phyloP scores from a whole-genome alignment of 2,797 vertebrate species.

The Echiichthys vipera region DNA sequence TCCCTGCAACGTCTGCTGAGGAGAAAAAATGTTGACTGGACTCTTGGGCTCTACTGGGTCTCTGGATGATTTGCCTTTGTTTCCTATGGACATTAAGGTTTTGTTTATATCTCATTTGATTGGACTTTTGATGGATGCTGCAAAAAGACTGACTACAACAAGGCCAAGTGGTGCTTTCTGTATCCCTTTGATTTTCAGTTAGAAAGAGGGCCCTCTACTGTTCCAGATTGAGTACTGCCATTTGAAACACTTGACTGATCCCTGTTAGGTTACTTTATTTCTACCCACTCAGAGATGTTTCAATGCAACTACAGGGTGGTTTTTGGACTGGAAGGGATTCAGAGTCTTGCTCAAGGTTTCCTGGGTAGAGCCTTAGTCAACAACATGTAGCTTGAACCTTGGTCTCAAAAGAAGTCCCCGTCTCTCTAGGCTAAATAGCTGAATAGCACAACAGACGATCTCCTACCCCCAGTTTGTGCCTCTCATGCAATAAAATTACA shows the following conservation, averaged over 20 bases:
- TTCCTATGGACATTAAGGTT: conserved; percentile 22
- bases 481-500: background rate
- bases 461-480: background rate
- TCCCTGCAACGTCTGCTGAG: conserved; percentile 26
- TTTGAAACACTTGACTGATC: background rate
- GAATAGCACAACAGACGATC: background rate
- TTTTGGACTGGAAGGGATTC: background rate
- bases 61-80: background rate
- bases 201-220: conserved; percentile 67
- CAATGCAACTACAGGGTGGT: background rate
- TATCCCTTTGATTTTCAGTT: conserved; percentile 3
- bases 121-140: conserved; percentile 9
- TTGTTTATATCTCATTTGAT: conserved; percentile 20
- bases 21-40: conserved; percentile 19
- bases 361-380: background rate
- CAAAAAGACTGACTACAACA: background rate
- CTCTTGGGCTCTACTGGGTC: conserved; percentile 15
- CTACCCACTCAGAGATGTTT: background rate
- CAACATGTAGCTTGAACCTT: conserved; percentile 8
- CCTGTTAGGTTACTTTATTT: background rate
- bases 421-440: background rate
- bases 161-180: background rate
- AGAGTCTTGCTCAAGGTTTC: background rate
- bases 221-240: background rate
- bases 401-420: background rate